Percentiles rank a stretch among this genome's conserved stretches.
phyloP scores from a whole-genome alignment of 2,888 invertebrate genomes.

The Ganaspis brasiliensis region DNA sequence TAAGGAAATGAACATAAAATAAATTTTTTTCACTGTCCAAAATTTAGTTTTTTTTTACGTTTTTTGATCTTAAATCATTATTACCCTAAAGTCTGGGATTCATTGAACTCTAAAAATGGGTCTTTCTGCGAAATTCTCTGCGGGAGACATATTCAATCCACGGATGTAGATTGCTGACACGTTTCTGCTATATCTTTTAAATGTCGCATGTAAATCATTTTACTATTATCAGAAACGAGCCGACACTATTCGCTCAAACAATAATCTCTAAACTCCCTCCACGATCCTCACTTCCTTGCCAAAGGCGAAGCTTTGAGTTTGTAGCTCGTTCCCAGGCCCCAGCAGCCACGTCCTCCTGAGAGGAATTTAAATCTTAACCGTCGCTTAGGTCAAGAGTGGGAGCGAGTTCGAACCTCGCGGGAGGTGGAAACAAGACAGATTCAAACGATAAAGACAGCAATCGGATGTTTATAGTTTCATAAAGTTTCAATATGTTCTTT shows the following conservation, averaged over 20 bases:
- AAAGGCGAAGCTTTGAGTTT: slow-evolving; percentile 42
- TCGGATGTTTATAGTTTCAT: neutral
- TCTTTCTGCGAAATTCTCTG: too few species aligned
- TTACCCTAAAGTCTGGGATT: too few species aligned
- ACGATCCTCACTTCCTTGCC: slow-evolving; percentile 1
- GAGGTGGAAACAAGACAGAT: slow-evolving; percentile 56
- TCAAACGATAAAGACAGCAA: slow-evolving; percentile 23
- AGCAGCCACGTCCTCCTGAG: slow-evolving; percentile 65
- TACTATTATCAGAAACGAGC: slow-evolving; percentile 41
- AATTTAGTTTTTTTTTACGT: too few species aligned
- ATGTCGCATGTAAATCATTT: slow-evolving; percentile 41
- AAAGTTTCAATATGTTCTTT: slow-evolving; percentile 24
- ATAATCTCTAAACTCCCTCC: slow-evolving; percentile 41
- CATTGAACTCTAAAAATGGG: too few species aligned
- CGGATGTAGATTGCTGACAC: slow-evolving; percentile 39
- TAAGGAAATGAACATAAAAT: too few species aligned
- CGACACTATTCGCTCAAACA: slow-evolving; percentile 39
- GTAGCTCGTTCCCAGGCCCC: slow-evolving; percentile 70
- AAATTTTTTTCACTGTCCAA: too few species aligned
- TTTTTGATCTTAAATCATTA: too few species aligned
- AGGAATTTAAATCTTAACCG: slow-evolving; percentile 80
- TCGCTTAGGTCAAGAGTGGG: slow-evolving; percentile 71
- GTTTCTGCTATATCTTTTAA: slow-evolving; percentile 12
- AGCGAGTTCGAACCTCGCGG: slow-evolving; percentile 63
- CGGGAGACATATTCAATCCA: too few species aligned